phyloP scores from a whole-genome alignment of 2,113 vertebrate genomes.

The Pandion haliaetus region DNA sequence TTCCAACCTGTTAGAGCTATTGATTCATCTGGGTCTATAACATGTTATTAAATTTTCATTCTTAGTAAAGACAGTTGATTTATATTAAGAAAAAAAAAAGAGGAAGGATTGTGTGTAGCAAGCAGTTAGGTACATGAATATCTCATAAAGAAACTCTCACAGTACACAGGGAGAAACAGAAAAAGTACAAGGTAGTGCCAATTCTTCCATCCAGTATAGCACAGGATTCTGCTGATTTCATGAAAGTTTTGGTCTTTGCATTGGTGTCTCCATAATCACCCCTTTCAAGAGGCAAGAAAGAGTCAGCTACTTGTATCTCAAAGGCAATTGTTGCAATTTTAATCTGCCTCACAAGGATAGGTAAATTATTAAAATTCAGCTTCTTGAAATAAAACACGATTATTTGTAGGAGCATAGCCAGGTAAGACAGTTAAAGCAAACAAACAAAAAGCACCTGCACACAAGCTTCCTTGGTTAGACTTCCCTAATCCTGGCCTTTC shows the following conservation, averaged over 20 bases:
- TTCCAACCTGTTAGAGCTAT: conserved; percentile 9
- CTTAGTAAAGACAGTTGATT: not conserved
- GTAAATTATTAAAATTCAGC: not conserved
- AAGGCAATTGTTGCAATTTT: not conserved
- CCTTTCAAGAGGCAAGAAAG: not conserved
- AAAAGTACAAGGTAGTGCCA: not conserved
- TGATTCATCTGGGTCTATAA: conserved; percentile 13
- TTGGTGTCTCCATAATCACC: not conserved
- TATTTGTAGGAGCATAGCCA: not conserved
- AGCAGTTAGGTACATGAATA: not conserved
- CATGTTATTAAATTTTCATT: conserved; percentile 1
- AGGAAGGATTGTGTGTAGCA: not conserved
- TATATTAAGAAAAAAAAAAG: not conserved
- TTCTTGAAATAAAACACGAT: not conserved
- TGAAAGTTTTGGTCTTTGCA: not conserved
- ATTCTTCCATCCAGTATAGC: not conserved
- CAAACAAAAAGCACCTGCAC: not conserved
- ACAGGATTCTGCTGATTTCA: not conserved
- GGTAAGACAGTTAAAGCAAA: not conserved
- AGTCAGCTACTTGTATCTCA: not conserved
- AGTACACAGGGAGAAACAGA: not conserved
- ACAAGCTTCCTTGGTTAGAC: not conserved
- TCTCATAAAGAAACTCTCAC: not conserved
- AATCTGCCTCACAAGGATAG: not conserved
- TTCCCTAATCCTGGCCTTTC: not conserved